Conservation (phyloP, 2,797 vertebrate species). For the Crenichthys baileyi region DNA sequence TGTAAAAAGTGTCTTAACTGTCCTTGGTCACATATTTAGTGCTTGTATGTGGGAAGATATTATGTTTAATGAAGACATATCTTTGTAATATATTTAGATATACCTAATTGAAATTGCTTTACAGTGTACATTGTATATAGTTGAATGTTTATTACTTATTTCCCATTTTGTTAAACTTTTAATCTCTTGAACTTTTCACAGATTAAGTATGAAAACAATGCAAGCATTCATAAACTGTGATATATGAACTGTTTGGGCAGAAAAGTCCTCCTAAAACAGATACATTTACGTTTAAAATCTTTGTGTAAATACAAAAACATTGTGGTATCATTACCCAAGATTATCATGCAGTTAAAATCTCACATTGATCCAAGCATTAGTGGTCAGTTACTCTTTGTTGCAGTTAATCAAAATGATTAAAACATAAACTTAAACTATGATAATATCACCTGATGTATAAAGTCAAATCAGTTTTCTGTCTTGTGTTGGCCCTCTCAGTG, state of each 20-base stretch:
- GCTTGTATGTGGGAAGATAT: no score
- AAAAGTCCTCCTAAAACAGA: neutral
- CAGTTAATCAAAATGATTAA: neutral
- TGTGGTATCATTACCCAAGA: neutral
- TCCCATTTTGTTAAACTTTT: no score
- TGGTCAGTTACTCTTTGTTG: neutral
- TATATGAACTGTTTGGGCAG: neutral
- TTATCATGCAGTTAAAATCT: neutral
- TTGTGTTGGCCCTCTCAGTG: constrained; percentile 32
- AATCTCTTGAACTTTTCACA: no score
- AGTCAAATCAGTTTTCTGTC: neutral
- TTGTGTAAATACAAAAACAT: neutral
- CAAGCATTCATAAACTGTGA: neutral
- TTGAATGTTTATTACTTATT: no score
- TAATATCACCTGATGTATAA: constrained; percentile 1
- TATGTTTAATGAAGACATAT: no score
- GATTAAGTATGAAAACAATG: no score
- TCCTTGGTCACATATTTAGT: no score
- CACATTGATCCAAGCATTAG: neutral
- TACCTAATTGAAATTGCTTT: no score
- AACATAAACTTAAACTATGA: constrained; percentile 1
- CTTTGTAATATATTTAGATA: no score
- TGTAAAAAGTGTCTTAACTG: no score
- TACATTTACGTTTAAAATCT: neutral
- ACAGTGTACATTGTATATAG: no score